These are phyloP conservation scores for Lomographa bimaculata DNA, from an alignment of 2,888 invertebrate species.

Conservation along the genomic window DNA sequence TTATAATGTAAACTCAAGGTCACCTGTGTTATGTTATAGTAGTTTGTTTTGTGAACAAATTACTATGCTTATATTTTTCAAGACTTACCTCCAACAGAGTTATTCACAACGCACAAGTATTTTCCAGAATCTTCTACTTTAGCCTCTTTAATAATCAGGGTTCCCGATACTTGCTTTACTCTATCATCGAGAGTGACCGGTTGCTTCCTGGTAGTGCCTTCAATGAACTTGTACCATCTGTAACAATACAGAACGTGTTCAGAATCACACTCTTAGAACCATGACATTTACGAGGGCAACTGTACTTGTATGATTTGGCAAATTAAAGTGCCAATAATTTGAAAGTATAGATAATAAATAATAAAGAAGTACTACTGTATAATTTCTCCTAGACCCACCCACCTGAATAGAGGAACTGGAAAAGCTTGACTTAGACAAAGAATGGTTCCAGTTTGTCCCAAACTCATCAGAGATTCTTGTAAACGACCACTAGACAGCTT, in stretches of 20 bases:
- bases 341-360: too few relatives aligned
- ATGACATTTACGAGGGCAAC: neutral
- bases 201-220: constrained; percentile 92
- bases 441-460: constrained; percentile 68
- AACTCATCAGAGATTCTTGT: constrained; percentile 71
- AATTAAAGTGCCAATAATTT: too few relatives aligned
- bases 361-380: neutral
- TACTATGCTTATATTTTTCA: too few relatives aligned
- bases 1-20: too few relatives aligned
- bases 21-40: too few relatives aligned
- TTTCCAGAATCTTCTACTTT: constrained; percentile 96
- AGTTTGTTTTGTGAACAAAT: too few relatives aligned
- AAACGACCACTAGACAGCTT: constrained; percentile 84
- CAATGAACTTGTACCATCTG: constrained; percentile 98
- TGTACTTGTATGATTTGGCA: too few relatives aligned
- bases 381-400: constrained; percentile 50
- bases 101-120: constrained; percentile 97
- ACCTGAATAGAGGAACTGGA: constrained; percentile 90
- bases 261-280: constrained; percentile 30
- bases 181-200: constrained; percentile 95
- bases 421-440: constrained; percentile 90
- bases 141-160: constrained; percentile 95
- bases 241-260: constrained; percentile 81
- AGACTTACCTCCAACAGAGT: constrained; percentile 93
- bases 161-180: constrained; percentile 96